Evolutionary conservation across 2,888 invertebrate genomes (phyloP), one percentile per base, ranked within the genome.

Genomic region (Lithophane semibrunnea): DNA sequence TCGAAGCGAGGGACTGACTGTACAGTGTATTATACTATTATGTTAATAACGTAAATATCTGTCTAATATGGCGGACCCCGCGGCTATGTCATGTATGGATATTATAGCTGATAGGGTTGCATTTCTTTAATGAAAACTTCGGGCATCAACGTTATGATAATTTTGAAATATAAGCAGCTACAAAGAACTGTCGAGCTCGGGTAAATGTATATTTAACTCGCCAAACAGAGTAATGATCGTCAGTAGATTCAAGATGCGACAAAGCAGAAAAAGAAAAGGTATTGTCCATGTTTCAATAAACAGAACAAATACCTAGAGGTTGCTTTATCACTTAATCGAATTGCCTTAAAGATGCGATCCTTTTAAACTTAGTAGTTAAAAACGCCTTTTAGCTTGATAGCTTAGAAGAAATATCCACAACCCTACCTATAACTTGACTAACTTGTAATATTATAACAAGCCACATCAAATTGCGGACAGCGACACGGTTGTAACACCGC

Each of bases 361-460:
- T 52, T 18, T 56, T 56, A n/a, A 56, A 12, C n/a, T n/a, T n/a
- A 54, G n/a, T 56, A n/a, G 10, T 56, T 56, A 54, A n/a, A n/a
- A n/a, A n/a, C 3, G 10, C 21, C 1, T n/a, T n/a, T 56, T 56
- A 52, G n/a, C n/a, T 56, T n/a, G 10, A 56, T 56, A 56, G 56
- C 3, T 56, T 56, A n/a, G n/a, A n/a, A 12, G 56, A 56, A 60
- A n/a, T 37, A 4, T 64, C 29, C 12, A 0, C 74, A 84, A 12
- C 80, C 84, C 84, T 83, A 71, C 37, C 12, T 5, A 60, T 64
- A 42, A 37, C 47, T 67, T 56, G 75, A 3, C 60, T 64, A 29
- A 37, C 47, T 67, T 56, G 75, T 80, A 75, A 71, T 64, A 72
- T 72, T 75, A 83, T 61, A 75, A 72, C 49, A 64, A 67, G 63